Evolutionary conservation across 1,140 invertebrate genomes (phyloP).

Genomic region (Aphelenchoides avenae): DNA sequence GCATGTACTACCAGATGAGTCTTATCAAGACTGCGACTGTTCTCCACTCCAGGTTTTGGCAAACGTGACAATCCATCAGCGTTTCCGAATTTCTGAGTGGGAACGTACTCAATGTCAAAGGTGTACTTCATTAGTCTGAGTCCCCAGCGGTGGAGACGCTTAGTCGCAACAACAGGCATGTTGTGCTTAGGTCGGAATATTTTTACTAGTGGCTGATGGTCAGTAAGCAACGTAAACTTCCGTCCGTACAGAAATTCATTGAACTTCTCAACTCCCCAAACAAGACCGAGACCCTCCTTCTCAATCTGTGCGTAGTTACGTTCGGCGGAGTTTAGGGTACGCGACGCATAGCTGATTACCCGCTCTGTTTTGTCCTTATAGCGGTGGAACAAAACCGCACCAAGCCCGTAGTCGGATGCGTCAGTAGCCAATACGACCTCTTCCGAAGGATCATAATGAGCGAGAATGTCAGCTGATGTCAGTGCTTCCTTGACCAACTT

Average conservation of each 20-base stretch:
- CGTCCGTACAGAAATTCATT: conserved; percentile 63
- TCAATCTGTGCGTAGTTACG: conserved; percentile 64
- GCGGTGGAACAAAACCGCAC: conserved; percentile 62
- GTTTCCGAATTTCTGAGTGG: conserved; percentile 21
- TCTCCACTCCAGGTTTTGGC: too few relatives aligned
- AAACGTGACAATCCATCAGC: conserved; percentile 20
- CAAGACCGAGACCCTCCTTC: conserved; percentile 63
- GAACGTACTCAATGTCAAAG: conserved; percentile 37
- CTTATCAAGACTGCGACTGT: too few relatives aligned
- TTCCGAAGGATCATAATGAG: conserved; percentile 58
- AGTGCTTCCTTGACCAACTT: conserved; percentile 49
- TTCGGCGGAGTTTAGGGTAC: conserved; percentile 61
- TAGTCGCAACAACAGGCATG: conserved; percentile 44
- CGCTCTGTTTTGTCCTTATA: conserved; percentile 57
- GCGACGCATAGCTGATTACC: conserved; percentile 62
- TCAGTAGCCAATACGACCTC: conserved; percentile 61
- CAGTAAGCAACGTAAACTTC: conserved; percentile 61
- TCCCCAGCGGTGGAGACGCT: conserved; percentile 30
- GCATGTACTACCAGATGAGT: too few relatives aligned
- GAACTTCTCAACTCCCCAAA: conserved; percentile 64
- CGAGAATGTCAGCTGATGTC: conserved; percentile 37
- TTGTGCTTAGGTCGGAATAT: conserved; percentile 60
- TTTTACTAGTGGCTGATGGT: conserved; percentile 62
- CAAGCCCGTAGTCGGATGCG: conserved; percentile 61
- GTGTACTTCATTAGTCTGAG: conserved; percentile 35